phyloP scores from a whole-genome alignment of 2,797 vertebrate species.

The Cossypha niveicapilla region DNA sequence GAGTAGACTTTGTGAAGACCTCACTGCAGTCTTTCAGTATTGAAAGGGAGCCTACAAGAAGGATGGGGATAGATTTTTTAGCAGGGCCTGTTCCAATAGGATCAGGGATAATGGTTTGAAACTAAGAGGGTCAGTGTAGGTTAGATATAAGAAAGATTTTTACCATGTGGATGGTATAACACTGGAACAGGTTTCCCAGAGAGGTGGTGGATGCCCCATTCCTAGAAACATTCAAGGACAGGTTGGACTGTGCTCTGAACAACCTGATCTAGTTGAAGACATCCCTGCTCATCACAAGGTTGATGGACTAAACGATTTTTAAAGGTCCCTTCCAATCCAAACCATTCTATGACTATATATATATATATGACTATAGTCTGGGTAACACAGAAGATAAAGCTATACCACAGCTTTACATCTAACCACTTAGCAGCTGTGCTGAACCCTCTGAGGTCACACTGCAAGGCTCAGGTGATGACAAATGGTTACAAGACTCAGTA shows the following conservation, averaged over 20 bases:
- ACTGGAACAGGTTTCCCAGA: not conserved
- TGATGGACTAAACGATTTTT: not conserved
- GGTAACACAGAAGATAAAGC: not conserved
- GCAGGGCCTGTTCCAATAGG: not conserved
- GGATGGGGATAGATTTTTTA: not conserved
- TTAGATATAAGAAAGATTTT: not conserved
- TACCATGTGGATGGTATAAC: not conserved
- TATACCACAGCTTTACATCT: not conserved
- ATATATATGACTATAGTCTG: not conserved
- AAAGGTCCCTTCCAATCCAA: not conserved
- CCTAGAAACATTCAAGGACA: not conserved
- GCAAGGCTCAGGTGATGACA: not conserved
- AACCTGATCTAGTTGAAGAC: not conserved
- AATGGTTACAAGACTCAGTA: not conserved
- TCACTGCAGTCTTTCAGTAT: not conserved
- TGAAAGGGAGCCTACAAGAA: not conserved
- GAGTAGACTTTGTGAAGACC: not conserved
- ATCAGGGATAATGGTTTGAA: not conserved
- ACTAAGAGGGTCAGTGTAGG: not conserved
- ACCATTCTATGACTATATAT: not conserved
- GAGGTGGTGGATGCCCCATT: not conserved
- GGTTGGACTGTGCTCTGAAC: accelerated
- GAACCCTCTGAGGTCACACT: not conserved
- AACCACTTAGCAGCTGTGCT: not conserved
- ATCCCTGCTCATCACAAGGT: not conserved